Base-by-base conservation (phyloP, 1,140 invertebrate species). In the Bursaphelenchus mucronatus region DNA sequence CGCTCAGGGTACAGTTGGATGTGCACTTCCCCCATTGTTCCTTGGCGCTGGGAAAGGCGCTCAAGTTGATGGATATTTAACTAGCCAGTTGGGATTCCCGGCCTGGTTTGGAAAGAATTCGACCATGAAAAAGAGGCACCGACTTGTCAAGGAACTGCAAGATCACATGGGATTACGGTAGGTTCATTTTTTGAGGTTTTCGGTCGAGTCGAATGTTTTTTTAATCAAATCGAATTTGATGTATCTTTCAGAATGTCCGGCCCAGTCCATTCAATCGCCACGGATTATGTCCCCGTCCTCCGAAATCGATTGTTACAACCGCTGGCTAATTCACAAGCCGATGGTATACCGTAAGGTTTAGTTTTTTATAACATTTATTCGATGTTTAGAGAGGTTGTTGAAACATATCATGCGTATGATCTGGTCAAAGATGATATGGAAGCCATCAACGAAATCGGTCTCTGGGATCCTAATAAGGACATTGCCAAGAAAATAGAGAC, bases 41-140 rank as follows among this genome's bases (percentile, higher is more conserved):
- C 87, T 97, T 86, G 30, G 30, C 30, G 30, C 30, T 5, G 30
- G 30, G 30, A 30, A 30, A 30, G 30, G 30, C 30, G 30, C 30
- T 5, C 30, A 30, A 30, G 30, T 30, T 30, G 86, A 88, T 45
- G 93, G 94, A 1, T 84, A 88, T 76, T 82, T 93, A 19, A 83
- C 83, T 3, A 86, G 86, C 0, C 88, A 89, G 84, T 89, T 94
- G 9, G 87, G 89, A 73, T 98, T 98, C 83, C 94, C 96, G 5
- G 82, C 86, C 17, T 98, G 94, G 93, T 86, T 99, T 41, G 96
- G 95, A 0, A 92, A 93, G 82, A 92, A 94, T 85, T 97, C 94
- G 0, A 88, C 81, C 46, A 85, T 86, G 56, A 87, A 83, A 68
- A 95, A 95, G 84, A 87, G 90, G 76, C 86, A 89, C 46, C 83